Evolutionary conservation across 2,113 vertebrate species (phyloP).

Genomic region (Odontesthes bonariensis): DNA sequence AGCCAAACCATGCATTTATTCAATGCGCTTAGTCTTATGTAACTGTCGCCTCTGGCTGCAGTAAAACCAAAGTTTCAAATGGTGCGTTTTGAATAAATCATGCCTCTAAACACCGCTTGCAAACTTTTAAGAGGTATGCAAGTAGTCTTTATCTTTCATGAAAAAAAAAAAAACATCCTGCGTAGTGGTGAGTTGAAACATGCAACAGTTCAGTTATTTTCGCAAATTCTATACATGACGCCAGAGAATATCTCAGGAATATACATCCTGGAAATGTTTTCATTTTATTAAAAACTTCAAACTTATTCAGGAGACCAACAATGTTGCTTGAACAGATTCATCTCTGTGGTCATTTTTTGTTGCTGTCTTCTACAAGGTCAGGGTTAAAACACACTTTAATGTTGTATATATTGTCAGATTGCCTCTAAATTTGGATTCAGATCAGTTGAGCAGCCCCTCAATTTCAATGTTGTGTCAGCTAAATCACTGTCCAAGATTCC

Average conservation of each 20-base stretch:
- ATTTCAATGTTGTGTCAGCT: background rate
- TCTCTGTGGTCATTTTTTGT: background rate
- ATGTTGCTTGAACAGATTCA: background rate
- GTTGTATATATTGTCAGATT: background rate
- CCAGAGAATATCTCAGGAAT: background rate
- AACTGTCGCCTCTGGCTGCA: slow-evolving; percentile 16
- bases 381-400: background rate
- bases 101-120: slow-evolving; percentile 11
- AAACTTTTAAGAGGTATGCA: slow-evolving; percentile 15
- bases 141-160: slow-evolving; percentile 2
- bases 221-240: background rate
- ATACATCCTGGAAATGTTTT: background rate
- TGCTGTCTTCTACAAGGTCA: background rate
- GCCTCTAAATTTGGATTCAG: background rate
- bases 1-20: slow-evolving; percentile 37
- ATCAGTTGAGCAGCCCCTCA: background rate
- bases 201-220: slow-evolving; percentile 28
- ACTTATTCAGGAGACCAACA: too few species aligned
- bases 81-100: slow-evolving; percentile 36
- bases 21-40: slow-evolving; percentile 22
- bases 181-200: slow-evolving; percentile 21
- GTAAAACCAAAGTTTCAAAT: slow-evolving; percentile 37
- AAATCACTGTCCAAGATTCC: background rate
- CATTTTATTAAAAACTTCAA: background rate
- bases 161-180: background rate